phyloP scores from a whole-genome alignment of 2,797 vertebrate species.

The Pipistrellus nathusii region DNA sequence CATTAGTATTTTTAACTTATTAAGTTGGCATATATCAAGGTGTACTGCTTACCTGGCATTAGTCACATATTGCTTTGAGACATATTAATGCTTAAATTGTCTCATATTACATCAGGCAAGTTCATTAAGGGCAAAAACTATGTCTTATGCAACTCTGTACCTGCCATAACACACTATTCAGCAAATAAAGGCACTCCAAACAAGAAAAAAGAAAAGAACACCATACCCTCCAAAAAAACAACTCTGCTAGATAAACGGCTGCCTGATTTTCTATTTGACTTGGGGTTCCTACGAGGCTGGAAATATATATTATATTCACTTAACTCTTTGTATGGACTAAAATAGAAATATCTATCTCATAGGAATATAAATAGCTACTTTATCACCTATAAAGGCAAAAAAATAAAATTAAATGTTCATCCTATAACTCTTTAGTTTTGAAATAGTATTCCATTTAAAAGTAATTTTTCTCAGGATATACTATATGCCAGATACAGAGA shows the following conservation, averaged over 20 bases:
- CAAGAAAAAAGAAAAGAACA: neutral
- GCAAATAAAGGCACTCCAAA: neutral
- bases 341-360: conserved; percentile 36
- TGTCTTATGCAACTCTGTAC: neutral
- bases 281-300: neutral
- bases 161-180: neutral
- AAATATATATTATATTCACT: neutral
- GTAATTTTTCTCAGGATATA: conserved; percentile 20
- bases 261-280: conserved; percentile 11
- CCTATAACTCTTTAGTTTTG: conserved; percentile 19
- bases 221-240: neutral
- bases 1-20: neutral
- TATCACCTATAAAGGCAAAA: conserved; percentile 56
- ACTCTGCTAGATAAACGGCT: neutral
- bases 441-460: conserved; percentile 58
- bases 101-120: conserved; percentile 16
- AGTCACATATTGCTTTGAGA: conserved; percentile 20
- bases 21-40: neutral
- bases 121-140: conserved; percentile 47
- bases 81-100: neutral
- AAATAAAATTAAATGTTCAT: conserved; percentile 21
- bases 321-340: conserved; percentile 16
- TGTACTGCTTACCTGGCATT: conserved; percentile 13
- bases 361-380: conserved; percentile 9
- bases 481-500: neutral